Base-by-base conservation (phyloP, 2,797 vertebrate species). In the Oryzias dopingdopingensis region DNA sequence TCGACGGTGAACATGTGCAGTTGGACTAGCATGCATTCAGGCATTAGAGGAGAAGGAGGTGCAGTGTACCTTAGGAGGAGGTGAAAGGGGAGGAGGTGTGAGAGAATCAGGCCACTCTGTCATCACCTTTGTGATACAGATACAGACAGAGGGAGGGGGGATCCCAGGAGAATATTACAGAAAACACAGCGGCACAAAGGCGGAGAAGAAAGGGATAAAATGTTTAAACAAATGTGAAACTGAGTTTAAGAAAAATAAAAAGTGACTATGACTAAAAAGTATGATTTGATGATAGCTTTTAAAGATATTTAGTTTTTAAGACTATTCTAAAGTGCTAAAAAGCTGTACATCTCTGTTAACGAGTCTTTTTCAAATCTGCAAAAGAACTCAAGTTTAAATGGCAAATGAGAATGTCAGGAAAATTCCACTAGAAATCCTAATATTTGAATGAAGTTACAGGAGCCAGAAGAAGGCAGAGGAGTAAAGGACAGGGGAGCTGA, bases 21-120 rank as follows among this genome's bases (percentile, higher is more conserved):
- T 18, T 14, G 45, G 65, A 59, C 48, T 46, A 59, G 59, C 78
- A 68, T 83, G 71, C 72, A 81, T 79, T 88, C 59, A 84, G 83
- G 62, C 45, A 3, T 50, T 69, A 73, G 56, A 73, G 56, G 71
- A 14, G 74, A 76, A 74, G 42, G 70, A 90, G 20, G 90, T 93
- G 92, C 84, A 85, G 61, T 88, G 87, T 93, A 94, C 93, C 92
- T 94, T 92, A 91, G 83, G 76, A 83, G 73, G 45, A 81, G 59
- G 56, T 54, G 86, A 87, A 76, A 88, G 84, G 88, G 65, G 56
- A 72, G 55, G 57, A 69, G 57, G 68, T 67, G 56, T 76, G 49
- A 83, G 62, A 72, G 59, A 71, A 70, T 77, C 81, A 65, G 72
- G 74, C 61, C 37, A 20, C 59, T 74, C 62, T 84, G 79, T 66